Conservation (phyloP, 2,797 vertebrate genomes). For the Sebastes hopkinsi region DNA sequence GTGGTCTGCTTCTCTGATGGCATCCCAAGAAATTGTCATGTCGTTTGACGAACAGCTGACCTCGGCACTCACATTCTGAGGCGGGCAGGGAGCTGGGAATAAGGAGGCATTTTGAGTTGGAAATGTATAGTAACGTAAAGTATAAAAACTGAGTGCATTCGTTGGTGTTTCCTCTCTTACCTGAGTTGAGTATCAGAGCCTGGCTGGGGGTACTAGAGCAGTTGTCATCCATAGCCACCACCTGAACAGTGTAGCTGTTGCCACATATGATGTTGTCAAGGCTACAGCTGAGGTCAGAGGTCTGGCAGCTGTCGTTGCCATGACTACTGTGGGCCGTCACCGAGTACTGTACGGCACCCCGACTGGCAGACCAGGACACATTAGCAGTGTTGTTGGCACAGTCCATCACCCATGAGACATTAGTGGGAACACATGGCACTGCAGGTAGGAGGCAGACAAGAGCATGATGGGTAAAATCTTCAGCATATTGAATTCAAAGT, state of each 20-base stretch:
- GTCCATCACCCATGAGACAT: conserved; percentile 44
- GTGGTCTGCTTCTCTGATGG: conserved; percentile 46
- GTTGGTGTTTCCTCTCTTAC: conserved; percentile 41
- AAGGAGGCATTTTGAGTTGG: background rate
- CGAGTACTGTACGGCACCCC: conserved; percentile 62
- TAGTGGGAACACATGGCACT: conserved; percentile 73
- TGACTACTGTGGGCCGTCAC: conserved; percentile 45
- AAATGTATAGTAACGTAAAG: background rate
- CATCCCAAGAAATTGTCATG: conserved; percentile 66
- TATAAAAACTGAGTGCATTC: background rate
- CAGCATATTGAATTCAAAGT: background rate
- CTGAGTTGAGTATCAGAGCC: conserved; percentile 52
- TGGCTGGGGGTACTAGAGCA: conserved; percentile 72
- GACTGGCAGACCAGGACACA: conserved; percentile 75
- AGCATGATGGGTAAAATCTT: background rate
- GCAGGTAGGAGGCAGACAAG: conserved; percentile 3
- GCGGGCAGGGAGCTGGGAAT: conserved; percentile 71
- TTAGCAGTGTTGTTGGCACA: conserved; percentile 66
- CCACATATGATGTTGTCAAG: conserved; percentile 68
- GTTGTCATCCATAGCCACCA: conserved; percentile 49
- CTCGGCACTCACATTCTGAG: conserved; percentile 61
- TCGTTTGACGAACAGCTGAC: conserved; percentile 62
- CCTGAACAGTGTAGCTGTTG: conserved; percentile 57
- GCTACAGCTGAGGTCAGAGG: conserved; percentile 48
- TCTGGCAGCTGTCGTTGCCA: conserved; percentile 54